Evolutionary conservation across 2,888 invertebrate species (phyloP), one percentile per base, ranked within the genome.

Genomic region (Molanna angustata): DNA sequence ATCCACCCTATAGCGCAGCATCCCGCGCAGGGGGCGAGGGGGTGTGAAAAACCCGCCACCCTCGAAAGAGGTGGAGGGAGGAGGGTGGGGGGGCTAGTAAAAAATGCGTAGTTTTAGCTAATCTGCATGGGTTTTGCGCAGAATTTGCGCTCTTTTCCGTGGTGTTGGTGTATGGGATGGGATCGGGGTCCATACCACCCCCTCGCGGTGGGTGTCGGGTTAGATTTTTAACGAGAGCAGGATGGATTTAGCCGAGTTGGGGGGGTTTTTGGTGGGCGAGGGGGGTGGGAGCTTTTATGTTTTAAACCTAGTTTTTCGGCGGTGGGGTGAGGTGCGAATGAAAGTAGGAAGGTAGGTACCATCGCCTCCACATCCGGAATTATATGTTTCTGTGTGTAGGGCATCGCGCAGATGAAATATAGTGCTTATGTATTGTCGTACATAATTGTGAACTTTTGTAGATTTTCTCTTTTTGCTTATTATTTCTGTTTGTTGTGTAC

Each of bases 51-150:
- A 16, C 32, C 50, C 41, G 22, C 43, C 42, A 21, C 18, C 37
- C 16, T 17, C 16, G 18, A 37, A 37, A 17, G 17, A 13, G 37
- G 18, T 9, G 35, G 44, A 44, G 52, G 57, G 58, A 42, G 49
- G 45, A 40, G 37, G 49, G 47, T 57, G 49, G 59, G 61, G 66
- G 64, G 69, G 72, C 76, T 63, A 78, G 79, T 78, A 77, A 80
- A 80, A 80, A 80, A 80, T 79, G 79, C 80, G 80, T 80, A 80
- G 80, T 80, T 80, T 80, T 80, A 80, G 79, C 80, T 80, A 80
- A 80, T 80, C 80, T 79, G 76, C 79, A 77, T 77, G 73, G 63
- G 60, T 60, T 56, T 57, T 58, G 67, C 65, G 62, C 67, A 59
- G 57, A 58, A 58, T 58, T 58, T 52, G 52, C 57, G 54, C 57